Conservation (phyloP, 92 coral and sea anemone genomes). For the Blastomussa wellsi region DNA sequence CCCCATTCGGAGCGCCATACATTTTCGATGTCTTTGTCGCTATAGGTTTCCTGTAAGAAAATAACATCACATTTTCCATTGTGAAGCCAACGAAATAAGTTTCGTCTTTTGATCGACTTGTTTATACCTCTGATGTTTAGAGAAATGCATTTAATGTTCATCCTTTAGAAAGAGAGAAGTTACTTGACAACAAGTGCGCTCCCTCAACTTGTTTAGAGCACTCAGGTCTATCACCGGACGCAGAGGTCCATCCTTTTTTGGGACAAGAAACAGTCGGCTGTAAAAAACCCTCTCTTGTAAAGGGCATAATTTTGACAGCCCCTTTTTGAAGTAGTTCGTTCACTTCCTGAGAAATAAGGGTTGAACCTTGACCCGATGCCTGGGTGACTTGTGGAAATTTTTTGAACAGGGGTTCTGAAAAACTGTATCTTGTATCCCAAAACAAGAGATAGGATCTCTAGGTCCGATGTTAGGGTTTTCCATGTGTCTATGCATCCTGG, state of each 20-base stretch:
- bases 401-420: constrained; percentile 30
- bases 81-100: too few species aligned
- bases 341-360: constrained; percentile 37
- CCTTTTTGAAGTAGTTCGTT: constrained; percentile 38
- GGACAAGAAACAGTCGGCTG: constrained; percentile 58
- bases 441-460: constrained; percentile 43
- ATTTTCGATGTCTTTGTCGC: too few species aligned
- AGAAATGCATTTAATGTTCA: too few species aligned
- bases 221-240: constrained; percentile 35
- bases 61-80: too few species aligned
- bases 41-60: too few species aligned
- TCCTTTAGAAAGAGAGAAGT: too few species aligned
- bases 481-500: constrained; percentile 44
- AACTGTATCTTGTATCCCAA: constrained; percentile 47
- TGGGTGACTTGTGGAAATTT: constrained; percentile 35
- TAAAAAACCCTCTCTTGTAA: constrained; percentile 38
- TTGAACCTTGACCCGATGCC: constrained; percentile 25
- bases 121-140: too few species aligned
- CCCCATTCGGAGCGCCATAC: too few species aligned
- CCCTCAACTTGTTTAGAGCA: too few species aligned
- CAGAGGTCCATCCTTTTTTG: constrained; percentile 45
- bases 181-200: too few species aligned
- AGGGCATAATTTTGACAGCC: constrained; percentile 22
- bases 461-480: constrained; percentile 58
- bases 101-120: too few species aligned